Conservation (phyloP, 1,140 invertebrate genomes). For the Cyclina sinensis region DNA sequence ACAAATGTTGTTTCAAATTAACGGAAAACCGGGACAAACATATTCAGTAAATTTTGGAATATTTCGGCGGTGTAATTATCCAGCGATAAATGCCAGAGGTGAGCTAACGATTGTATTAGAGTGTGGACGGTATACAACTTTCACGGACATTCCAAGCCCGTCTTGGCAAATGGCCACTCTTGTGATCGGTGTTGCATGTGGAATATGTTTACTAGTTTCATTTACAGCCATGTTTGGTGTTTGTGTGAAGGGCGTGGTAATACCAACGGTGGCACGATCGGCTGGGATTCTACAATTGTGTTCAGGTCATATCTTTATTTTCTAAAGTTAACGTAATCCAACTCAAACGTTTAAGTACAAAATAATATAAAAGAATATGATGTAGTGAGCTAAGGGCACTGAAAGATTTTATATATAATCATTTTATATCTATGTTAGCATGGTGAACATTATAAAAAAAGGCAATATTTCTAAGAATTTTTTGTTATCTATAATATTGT, state of each 20-base stretch:
- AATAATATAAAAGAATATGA: too few relatives aligned
- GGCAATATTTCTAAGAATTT: too few relatives aligned
- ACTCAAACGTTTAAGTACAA: too few relatives aligned
- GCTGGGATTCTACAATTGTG: slow-evolving; percentile 90
- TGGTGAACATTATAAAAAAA: too few relatives aligned
- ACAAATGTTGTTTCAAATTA: slow-evolving; percentile 67
- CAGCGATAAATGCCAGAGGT: slow-evolving; percentile 85
- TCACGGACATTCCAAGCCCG: slow-evolving; percentile 90
- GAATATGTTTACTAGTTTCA: slow-evolving; percentile 89
- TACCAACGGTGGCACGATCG: slow-evolving; percentile 88
- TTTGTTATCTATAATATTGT: too few relatives aligned
- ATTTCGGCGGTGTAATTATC: slow-evolving; percentile 91
- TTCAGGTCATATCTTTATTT: too few relatives aligned
- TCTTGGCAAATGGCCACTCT: slow-evolving; percentile 91
- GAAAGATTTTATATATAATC: too few relatives aligned
- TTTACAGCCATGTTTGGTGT: slow-evolving; percentile 89
- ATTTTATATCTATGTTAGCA: too few relatives aligned
- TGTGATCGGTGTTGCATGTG: slow-evolving; percentile 89
- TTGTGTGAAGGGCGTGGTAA: slow-evolving; percentile 90
- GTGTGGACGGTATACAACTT: slow-evolving; percentile 91
- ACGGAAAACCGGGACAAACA: slow-evolving; percentile 4
- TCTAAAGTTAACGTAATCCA: too few relatives aligned
- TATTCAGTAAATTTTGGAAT: slow-evolving; percentile 89
- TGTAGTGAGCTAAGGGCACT: too few relatives aligned
- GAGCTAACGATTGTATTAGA: slow-evolving; percentile 85